A percentile compares a stretch with the other conserved stretches of the same genome.
Conservation (phyloP, 2,888 invertebrate genomes). For the Cephus spinipes region DNA sequence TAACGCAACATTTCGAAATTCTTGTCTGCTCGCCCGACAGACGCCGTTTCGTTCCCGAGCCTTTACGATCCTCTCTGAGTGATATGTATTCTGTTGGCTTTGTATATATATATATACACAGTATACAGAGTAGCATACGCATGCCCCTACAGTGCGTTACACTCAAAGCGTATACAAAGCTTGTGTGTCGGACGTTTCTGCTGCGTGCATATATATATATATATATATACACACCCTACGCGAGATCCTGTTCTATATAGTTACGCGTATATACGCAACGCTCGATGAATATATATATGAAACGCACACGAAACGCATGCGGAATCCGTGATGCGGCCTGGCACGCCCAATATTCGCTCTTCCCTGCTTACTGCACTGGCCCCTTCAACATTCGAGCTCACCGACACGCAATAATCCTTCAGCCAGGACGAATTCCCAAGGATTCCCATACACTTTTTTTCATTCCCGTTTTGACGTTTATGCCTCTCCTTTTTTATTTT, state of each 20-base stretch:
- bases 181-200: conserved; percentile 5
- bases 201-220: background rate
- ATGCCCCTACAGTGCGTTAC: no score
- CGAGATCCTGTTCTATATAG: background rate
- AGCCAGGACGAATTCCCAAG: background rate
- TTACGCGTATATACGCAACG: background rate
- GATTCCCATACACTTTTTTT: background rate
- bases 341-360: conserved; percentile 16
- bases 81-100: no score
- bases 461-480: background rate
- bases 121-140: no score
- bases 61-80: no score
- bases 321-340: conserved; percentile 12
- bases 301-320: conserved; percentile 14
- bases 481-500: no score
- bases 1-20: background rate
- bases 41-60: no score
- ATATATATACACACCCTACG: background rate
- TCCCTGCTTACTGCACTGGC: background rate
- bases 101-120: no score
- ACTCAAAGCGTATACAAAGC: no score
- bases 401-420: background rate
- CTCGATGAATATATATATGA: conserved; percentile 2
- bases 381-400: background rate
- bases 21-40: background rate